phyloP scores from a whole-genome alignment of 2,888 invertebrate species.

The Ochropleura plecta region DNA sequence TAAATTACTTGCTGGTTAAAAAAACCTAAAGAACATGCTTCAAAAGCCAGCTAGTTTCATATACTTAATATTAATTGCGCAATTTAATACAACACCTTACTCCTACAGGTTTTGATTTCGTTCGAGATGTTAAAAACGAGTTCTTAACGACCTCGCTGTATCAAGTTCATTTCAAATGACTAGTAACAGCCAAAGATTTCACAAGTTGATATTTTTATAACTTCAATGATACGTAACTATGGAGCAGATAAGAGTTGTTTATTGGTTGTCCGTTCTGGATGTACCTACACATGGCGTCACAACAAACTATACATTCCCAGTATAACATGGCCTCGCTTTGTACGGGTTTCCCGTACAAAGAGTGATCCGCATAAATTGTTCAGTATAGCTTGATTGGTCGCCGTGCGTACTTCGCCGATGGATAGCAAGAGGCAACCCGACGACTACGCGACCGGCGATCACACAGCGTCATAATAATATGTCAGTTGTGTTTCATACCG shows the following conservation, averaged over 20 bases:
- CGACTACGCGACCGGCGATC: constrained; percentile 38
- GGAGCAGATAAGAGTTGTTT: constrained; percentile 62
- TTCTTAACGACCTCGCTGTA: constrained; percentile 35
- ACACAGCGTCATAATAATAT: constrained; percentile 37
- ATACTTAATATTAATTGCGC: constrained; percentile 7
- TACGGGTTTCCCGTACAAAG: no score
- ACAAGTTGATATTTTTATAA: constrained; percentile 50
- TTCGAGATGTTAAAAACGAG: constrained; percentile 18
- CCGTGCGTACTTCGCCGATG: constrained; percentile 25
- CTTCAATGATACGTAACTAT: constrained; percentile 55
- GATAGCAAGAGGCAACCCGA: constrained; percentile 40
- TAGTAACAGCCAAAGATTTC: constrained; percentile 41
- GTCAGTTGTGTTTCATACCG: constrained; percentile 63
- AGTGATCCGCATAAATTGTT: no score
- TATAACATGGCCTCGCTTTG: no score
- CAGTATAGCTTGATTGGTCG: no score
- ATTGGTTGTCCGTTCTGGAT: constrained; percentile 53
- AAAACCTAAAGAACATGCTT: neutral
- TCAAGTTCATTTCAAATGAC: constrained; percentile 33
- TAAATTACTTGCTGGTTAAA: neutral
- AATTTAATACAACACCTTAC: constrained; percentile 10
- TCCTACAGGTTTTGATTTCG: constrained; percentile 27
- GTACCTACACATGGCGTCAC: constrained; percentile 1
- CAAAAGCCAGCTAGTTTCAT: neutral
- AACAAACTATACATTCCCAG: no score